Base-by-base conservation (phyloP, 2,797 vertebrate species). In the Mionectes olivaceus region DNA sequence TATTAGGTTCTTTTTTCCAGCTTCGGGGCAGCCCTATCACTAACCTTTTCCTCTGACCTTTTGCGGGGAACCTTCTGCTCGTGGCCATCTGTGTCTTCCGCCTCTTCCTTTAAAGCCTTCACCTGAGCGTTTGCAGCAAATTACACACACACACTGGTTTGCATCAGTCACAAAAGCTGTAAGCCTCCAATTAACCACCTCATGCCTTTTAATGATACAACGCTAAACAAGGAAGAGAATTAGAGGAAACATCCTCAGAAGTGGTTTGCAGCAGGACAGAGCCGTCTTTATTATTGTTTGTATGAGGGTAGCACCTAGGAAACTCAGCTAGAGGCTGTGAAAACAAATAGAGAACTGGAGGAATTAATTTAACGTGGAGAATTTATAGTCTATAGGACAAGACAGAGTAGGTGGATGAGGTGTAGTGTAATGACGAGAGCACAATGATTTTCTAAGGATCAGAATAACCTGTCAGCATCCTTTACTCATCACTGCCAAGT, bases 1-100 rank as follows among this genome's bases (percentile, higher is more conserved):
- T 98, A 98, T 98, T 98, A 98, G 91, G 96, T 98, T 98, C 93
- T 95, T 94, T 43, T 83, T 84, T 86, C 80, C 95, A 94, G 94
- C 96, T 96, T 89, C 23, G 0, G 95, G 94, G 95, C 97, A 91
- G 91, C 47, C 61, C 83, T 84, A 32, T 75, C 81, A 14, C 96
- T 97, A 96, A 97, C 95, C 90, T 97, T 95, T 97, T 32, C 93
- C 80, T 61, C 41, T 96, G 97, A 97, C 96, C 97, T 97, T 92
- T 94, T 59, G 65, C 77, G 59, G 86, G 69, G 70, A 83, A 67
- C 97, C 97, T 97, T 97, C 97, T 98, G 98, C 87, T 97, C 19
- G 0, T 81, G 39, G 67, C 96, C 94, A 95, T 92, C 93, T 97
- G 95, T 1, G 0, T 73, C 57, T 50, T 88, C 22, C 21, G 49